These are phyloP conservation scores for Caprella mutica DNA, from an alignment of 2,888 invertebrate genomes.

Conservation along the genomic window DNA sequence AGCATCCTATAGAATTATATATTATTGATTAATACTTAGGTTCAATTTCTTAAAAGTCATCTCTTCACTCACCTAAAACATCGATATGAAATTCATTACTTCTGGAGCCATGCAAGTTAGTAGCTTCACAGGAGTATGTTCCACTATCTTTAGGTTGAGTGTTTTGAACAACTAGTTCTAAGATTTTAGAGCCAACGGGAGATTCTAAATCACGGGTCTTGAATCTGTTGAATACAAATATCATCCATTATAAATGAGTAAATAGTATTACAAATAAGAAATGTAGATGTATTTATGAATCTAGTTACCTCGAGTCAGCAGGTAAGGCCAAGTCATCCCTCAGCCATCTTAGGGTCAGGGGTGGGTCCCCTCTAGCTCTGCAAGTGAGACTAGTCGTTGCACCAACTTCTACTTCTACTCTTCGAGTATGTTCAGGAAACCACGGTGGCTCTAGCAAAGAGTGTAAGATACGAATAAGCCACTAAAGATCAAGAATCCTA, in stretches of 20 bases:
- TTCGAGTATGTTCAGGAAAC: constrained; percentile 17
- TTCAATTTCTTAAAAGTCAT: no score
- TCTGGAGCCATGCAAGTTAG: constrained; percentile 22
- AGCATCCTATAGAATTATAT: no score
- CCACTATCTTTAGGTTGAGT: constrained; percentile 19
- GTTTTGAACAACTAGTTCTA: no score
- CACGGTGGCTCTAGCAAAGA: constrained; percentile 21
- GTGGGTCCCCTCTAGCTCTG: constrained; percentile 16
- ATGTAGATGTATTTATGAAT: neutral
- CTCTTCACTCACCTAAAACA: constrained; percentile 19
- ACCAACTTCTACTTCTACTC: constrained; percentile 18
- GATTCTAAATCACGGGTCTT: no score
- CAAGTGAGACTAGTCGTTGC: constrained; percentile 12
- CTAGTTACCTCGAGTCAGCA: neutral
- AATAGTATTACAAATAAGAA: no score
- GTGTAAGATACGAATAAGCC: neutral
- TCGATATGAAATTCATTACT: constrained; percentile 20
- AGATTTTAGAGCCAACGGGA: no score
- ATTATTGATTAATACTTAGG: no score
- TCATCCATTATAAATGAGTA: no score
- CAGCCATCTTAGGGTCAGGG: neutral
- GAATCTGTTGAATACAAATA: no score
- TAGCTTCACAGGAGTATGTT: constrained; percentile 17
- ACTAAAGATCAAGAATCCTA: no score
- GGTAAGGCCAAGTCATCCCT: constrained; percentile 7